Conservation (phyloP, 2,888 invertebrate species). For the Chironomus tentans region DNA sequence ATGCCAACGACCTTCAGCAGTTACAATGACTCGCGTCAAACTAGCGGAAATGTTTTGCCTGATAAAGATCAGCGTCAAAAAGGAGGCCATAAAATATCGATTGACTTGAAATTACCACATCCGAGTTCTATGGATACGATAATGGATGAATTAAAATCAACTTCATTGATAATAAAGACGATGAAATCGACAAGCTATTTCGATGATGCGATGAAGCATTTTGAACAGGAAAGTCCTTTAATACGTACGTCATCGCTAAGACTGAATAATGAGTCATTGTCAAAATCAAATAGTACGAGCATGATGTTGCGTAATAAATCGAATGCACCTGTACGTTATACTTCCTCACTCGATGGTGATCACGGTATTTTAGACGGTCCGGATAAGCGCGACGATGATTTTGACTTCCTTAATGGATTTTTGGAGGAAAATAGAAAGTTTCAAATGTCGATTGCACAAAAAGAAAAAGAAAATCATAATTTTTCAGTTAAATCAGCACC, state of each 20-base stretch:
- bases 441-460: slow-evolving; percentile 7
- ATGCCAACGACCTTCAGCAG: slow-evolving; percentile 20
- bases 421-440: slow-evolving; percentile 25
- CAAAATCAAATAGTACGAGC: slow-evolving; percentile 29
- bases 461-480: neutral
- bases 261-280: slow-evolving; percentile 29
- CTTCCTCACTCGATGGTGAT: slow-evolving; percentile 31
- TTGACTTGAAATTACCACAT: slow-evolving; percentile 21
- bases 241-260: slow-evolving; percentile 27
- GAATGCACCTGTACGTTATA: slow-evolving; percentile 27
- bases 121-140: slow-evolving; percentile 18
- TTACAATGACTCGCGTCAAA: slow-evolving; percentile 19
- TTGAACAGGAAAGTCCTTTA: slow-evolving; percentile 30
- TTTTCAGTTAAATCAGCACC: neutral
- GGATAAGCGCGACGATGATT: neutral
- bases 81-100: slow-evolving; percentile 22
- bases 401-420: slow-evolving; percentile 21
- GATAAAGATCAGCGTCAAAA: slow-evolving; percentile 12
- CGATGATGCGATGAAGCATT: slow-evolving; percentile 41
- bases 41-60: neutral
- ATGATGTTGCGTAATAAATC: slow-evolving; percentile 23
- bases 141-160: slow-evolving; percentile 37
- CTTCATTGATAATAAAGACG: slow-evolving; percentile 41
- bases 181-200: slow-evolving; percentile 41
- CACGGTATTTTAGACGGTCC: slow-evolving; percentile 7